Evolutionary conservation across 2,797 vertebrate genomes (phyloP).

Genomic region (Nannoperca australis): DNA sequence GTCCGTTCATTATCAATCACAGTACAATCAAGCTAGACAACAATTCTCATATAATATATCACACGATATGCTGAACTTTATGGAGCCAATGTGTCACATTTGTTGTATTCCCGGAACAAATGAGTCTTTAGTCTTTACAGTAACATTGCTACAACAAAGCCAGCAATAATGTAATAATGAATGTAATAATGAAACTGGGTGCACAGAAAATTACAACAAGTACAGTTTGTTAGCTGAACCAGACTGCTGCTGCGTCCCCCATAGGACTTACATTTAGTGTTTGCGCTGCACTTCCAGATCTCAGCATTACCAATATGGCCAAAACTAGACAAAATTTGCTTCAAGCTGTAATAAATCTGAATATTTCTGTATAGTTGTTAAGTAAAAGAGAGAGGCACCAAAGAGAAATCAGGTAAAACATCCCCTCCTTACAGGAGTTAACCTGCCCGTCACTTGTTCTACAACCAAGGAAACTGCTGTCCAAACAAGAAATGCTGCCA

Average conservation of each 20-base stretch:
- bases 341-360: neutral
- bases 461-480: constrained; percentile 76
- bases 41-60: too few relatives aligned
- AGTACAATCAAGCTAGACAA: too few relatives aligned
- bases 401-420: constrained; percentile 33
- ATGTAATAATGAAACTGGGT: neutral
- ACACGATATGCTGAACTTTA: too few relatives aligned
- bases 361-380: neutral
- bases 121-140: too few relatives aligned
- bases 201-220: neutral
- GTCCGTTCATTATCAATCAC: too few relatives aligned
- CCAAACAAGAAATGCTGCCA: constrained; percentile 77
- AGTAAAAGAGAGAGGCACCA: constrained; percentile 1
- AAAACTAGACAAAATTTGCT: constrained; percentile 1
- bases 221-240: neutral
- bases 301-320: neutral
- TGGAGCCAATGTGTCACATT: too few relatives aligned
- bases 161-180: neutral
- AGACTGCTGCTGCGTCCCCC: neutral
- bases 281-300: neutral
- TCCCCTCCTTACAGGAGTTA: constrained; percentile 54
- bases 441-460: constrained; percentile 45
- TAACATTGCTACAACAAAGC: too few relatives aligned
- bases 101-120: too few relatives aligned
- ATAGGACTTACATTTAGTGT: neutral